phyloP scores from a whole-genome alignment of 2,888 invertebrate species.

The Parthenolecanium corni region DNA sequence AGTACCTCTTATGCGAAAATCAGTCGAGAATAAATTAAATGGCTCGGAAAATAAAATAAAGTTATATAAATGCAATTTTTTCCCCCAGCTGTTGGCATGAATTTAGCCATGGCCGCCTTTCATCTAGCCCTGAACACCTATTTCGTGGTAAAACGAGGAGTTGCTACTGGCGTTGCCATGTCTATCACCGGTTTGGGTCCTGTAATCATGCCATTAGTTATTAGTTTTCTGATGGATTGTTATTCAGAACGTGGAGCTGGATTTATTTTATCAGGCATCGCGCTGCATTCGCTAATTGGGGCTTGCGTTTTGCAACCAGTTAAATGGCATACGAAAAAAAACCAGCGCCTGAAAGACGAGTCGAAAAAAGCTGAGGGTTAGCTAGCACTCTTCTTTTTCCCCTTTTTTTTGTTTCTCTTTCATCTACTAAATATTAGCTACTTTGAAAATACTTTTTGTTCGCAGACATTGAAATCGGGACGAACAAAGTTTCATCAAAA shows the following conservation, averaged over 20 bases:
- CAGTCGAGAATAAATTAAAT: neutral
- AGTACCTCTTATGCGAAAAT: too few relatives aligned
- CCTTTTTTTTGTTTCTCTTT: too few relatives aligned
- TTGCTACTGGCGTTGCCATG: constrained; percentile 52
- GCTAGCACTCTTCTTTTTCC: too few relatives aligned
- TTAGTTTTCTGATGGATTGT: constrained; percentile 45
- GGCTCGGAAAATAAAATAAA: neutral
- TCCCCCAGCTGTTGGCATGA: constrained; percentile 50
- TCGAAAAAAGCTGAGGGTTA: too few relatives aligned
- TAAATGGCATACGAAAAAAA: constrained; percentile 50
- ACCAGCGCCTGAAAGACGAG: too few relatives aligned
- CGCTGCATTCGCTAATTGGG: constrained; percentile 49
- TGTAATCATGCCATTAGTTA: constrained; percentile 52
- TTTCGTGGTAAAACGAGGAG: constrained; percentile 49
- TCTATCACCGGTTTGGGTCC: constrained; percentile 55
- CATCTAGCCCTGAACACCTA: constrained; percentile 54
- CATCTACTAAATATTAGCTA: too few relatives aligned
- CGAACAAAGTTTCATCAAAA: too few relatives aligned
- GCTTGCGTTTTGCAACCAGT: constrained; percentile 53
- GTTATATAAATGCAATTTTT: neutral
- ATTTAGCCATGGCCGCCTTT: constrained; percentile 49
- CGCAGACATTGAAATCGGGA: too few relatives aligned
- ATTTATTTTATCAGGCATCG: constrained; percentile 49
- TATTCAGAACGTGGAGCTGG: constrained; percentile 52
- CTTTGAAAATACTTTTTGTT: too few relatives aligned